Conservation (phyloP, 1,140 invertebrate species). For the Papilio polyxenes region DNA sequence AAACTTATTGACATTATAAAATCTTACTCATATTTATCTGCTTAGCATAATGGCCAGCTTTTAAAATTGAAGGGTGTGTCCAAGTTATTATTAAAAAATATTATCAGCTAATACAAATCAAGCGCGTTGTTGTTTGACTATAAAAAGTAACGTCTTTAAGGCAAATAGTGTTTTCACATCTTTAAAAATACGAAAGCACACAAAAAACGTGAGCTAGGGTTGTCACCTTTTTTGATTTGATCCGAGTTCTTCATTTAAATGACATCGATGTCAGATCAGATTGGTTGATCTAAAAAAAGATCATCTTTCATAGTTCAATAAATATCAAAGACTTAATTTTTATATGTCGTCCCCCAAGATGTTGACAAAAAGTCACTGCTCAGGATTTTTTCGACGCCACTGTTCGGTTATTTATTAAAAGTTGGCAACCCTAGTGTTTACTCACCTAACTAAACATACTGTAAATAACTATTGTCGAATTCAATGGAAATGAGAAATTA, state of each 20-base stretch:
- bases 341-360: background rate
- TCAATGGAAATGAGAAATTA: too few species aligned
- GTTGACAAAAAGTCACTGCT: background rate
- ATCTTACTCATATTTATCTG: background rate
- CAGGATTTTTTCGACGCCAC: background rate
- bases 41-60: background rate
- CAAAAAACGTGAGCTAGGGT: background rate
- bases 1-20: too few species aligned
- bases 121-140: background rate
- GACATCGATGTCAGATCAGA: background rate
- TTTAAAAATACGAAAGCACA: background rate
- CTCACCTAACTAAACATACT: background rate
- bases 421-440: background rate
- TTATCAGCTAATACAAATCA: background rate
- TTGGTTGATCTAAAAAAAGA: background rate
- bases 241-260: too few species aligned
- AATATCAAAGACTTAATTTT: background rate
- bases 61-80: background rate
- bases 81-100: background rate
- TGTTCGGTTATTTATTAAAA: background rate
- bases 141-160: background rate
- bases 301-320: background rate
- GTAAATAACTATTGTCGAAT: background rate
- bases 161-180: background rate
- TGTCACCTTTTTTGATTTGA: background rate